Percentiles rank a stretch among this genome's conserved stretches.
These are phyloP conservation scores for Camelus dromedarius DNA, from an alignment of 2,113 vertebrate genomes.

Conservation along the genomic window DNA sequence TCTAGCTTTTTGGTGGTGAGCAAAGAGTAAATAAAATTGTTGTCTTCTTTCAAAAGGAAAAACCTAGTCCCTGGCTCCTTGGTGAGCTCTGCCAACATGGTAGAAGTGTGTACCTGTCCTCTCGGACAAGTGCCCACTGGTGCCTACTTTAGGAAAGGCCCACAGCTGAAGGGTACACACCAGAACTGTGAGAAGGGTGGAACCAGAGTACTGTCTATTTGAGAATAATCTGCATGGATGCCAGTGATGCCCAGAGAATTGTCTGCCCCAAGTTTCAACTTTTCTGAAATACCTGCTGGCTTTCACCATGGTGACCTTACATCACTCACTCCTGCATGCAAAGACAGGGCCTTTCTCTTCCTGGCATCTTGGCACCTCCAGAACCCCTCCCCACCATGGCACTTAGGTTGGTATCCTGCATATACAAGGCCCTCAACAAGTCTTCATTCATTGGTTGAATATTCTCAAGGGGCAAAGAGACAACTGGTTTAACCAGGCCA, in stretches of 20 bases:
- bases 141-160: neutral
- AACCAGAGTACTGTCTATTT: neutral
- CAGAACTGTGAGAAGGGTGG: neutral
- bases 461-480: neutral
- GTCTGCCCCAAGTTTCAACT: neutral
- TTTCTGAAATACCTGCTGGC: neutral
- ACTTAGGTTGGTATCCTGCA: neutral
- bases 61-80: neutral
- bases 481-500: neutral
- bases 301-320: neutral
- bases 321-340: neutral
- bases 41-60: conserved; percentile 52
- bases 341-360: neutral
- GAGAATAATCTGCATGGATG: neutral
- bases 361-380: neutral
- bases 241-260: neutral
- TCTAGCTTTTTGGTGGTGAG: neutral
- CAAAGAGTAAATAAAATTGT: neutral
- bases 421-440: neutral
- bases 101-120: neutral
- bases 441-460: neutral
- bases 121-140: neutral
- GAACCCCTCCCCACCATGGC: neutral
- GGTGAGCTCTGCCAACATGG: neutral
- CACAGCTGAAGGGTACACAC: accelerated